Base-by-base conservation (phyloP, 1,140 invertebrate species). In the Antheraea mylitta region DNA sequence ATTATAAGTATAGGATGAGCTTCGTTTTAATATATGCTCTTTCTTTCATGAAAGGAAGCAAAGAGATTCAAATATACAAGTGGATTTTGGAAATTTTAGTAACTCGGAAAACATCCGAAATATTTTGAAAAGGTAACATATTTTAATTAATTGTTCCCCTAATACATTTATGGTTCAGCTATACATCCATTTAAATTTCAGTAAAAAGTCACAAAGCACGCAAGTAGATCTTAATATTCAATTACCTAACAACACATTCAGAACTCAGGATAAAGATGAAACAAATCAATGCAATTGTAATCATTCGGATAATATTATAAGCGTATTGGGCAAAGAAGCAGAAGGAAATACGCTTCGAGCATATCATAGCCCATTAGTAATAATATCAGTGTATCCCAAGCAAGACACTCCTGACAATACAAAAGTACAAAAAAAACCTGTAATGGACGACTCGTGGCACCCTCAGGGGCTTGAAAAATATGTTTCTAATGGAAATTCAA, bases 301-400 rank as follows among this genome's bases (percentile, higher is more conserved):
- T 18, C 22, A 67, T 60, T 38, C 11, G 58, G 61, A 36, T 64
- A 72, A 77, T 59, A 64, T 30, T 42, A 36, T 69, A 63, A 76
- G 68, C 30, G 53, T 9, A 53, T 58, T 67, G 11, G 74, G 58
- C 36, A 72, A 70, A 8, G 69, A 75, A 58, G 42, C 58, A 16
- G 71, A 77, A 58, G 60, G 77, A 30, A 74, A 70, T 18, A 42
- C 19, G 10, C 11, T 80, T n/a, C 83, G 80, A 67, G 71, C 75
- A 60, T 69, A 68, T 37, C 77, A 83, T 48, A 90, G 73, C 65
- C 89, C 89, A 37, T 66, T 91, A 19, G 83, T 91, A 18, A 69
- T 91, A 19, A 91, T 91, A 85, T 88, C 89, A n/a, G 87, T 91
- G 11, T 91, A 88, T 70, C 82, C 86, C 10, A 86, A 82, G 65